phyloP scores from a whole-genome alignment of 2,113 vertebrate genomes.

The Oostethus manadensis region DNA sequence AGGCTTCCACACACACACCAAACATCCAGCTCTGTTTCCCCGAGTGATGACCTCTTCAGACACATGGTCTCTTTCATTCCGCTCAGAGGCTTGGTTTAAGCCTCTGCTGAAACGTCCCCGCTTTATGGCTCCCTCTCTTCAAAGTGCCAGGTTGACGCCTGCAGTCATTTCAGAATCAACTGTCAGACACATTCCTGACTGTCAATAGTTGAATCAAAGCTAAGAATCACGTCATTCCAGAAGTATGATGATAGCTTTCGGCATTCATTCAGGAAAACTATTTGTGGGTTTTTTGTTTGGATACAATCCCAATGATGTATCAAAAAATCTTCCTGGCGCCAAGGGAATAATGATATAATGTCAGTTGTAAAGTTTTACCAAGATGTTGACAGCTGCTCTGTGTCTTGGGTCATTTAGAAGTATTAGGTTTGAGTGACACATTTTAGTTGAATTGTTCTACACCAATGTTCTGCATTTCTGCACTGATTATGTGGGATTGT shows the following conservation, averaged over 20 bases:
- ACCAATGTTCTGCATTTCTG: not conserved
- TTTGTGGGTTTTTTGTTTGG: not conserved
- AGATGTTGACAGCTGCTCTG: no score
- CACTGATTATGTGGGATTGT: no score
- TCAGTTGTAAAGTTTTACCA: not conserved
- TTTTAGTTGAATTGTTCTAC: not conserved
- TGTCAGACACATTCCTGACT: constrained; percentile 46
- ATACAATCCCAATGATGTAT: not conserved
- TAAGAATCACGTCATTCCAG: constrained; percentile 35
- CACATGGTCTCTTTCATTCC: constrained; percentile 61
- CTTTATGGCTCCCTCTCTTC: constrained; percentile 47
- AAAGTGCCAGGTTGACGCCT: constrained; percentile 42
- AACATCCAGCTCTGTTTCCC: constrained; percentile 40
- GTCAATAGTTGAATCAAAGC: constrained; percentile 52
- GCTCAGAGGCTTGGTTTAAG: constrained; percentile 51
- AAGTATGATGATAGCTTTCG: constrained; percentile 26
- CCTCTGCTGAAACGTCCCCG: constrained; percentile 28
- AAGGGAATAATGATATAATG: not conserved
- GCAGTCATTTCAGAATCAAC: constrained; percentile 51
- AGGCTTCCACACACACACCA: constrained; percentile 9
- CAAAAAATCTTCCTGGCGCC: not conserved
- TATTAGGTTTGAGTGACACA: no score
- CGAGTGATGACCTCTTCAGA: constrained; percentile 56
- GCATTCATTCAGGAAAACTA: not conserved
- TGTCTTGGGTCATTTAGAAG: no score